Evolutionary conservation across 2,888 invertebrate genomes (phyloP).

Genomic region (Chydorus sphaericus): DNA sequence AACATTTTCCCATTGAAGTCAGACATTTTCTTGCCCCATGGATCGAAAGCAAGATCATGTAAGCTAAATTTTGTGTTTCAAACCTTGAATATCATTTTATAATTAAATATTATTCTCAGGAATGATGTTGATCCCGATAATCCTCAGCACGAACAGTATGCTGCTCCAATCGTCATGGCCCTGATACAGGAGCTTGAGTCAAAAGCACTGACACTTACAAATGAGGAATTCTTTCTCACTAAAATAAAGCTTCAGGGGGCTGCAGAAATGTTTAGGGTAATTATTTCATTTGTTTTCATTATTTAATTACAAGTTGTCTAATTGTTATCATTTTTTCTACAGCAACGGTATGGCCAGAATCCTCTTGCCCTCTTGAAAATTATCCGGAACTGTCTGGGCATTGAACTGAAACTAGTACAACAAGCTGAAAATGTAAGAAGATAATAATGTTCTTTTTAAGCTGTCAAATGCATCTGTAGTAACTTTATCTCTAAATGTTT

Average conservation of each 20-base stretch:
- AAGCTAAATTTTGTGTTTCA: slow-evolving; percentile 28
- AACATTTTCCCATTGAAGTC: slow-evolving; percentile 88
- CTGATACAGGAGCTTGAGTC: slow-evolving; percentile 60
- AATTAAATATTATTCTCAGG: slow-evolving; percentile 29
- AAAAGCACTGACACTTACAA: slow-evolving; percentile 42
- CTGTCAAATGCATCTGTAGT: neutral
- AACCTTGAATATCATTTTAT: neutral
- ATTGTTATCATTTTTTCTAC: slow-evolving; percentile 19
- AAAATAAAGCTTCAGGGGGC: slow-evolving; percentile 66
- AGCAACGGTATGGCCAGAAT: slow-evolving; percentile 46
- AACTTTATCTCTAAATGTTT: too few species aligned
- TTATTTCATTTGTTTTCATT: slow-evolving; percentile 17
- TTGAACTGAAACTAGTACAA: slow-evolving; percentile 58
- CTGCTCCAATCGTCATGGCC: slow-evolving; percentile 41
- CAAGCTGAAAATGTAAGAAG: slow-evolving; percentile 37
- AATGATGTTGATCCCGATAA: slow-evolving; percentile 49
- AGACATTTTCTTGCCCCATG: slow-evolving; percentile 76
- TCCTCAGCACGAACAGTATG: slow-evolving; percentile 49
- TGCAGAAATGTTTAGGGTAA: slow-evolving; percentile 52
- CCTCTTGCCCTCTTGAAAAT: slow-evolving; percentile 60
- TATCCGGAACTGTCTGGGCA: slow-evolving; percentile 56
- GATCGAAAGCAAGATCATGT: slow-evolving; percentile 87
- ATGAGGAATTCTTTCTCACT: slow-evolving; percentile 53
- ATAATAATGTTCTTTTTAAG: neutral
- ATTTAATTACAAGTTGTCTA: neutral